A percentile compares a stretch with the other conserved stretches of the same genome.
These are phyloP conservation scores for Pristionchus fissidentatus DNA, from an alignment of 2,888 invertebrate species.

Conservation along the genomic window DNA sequence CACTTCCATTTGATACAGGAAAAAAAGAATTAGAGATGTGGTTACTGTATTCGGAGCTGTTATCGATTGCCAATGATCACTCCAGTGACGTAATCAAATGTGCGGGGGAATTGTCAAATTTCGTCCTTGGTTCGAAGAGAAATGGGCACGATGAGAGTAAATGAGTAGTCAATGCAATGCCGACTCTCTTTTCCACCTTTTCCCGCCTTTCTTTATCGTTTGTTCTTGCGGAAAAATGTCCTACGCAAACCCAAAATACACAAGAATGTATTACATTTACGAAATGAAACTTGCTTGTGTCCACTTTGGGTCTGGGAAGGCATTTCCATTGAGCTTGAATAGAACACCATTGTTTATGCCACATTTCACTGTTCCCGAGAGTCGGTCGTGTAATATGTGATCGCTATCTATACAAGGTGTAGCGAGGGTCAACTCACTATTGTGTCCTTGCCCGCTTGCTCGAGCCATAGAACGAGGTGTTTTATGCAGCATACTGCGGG, in stretches of 20 bases:
- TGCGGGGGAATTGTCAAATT: background rate
- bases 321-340: too few species aligned
- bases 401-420: too few species aligned
- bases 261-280: background rate
- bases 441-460: too few species aligned
- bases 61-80: background rate
- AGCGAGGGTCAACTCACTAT: too few species aligned
- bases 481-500: too few species aligned
- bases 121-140: slow-evolving; percentile 2
- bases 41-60: background rate
- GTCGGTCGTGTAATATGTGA: too few species aligned
- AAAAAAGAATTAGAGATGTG: background rate
- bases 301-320: too few species aligned
- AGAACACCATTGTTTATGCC: too few species aligned
- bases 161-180: slow-evolving; percentile 35
- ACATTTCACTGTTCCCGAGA: too few species aligned
- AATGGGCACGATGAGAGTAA: background rate
- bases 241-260: too few species aligned
- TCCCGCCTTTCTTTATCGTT: background rate
- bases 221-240: too few species aligned
- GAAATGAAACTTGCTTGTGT: background rate
- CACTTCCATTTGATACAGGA: background rate
- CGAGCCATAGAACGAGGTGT: too few species aligned
- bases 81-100: background rate
- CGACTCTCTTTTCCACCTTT: background rate